These are phyloP conservation scores for Epirrhoe tristata DNA, from an alignment of 2,888 invertebrate species.

Conservation along the genomic window DNA sequence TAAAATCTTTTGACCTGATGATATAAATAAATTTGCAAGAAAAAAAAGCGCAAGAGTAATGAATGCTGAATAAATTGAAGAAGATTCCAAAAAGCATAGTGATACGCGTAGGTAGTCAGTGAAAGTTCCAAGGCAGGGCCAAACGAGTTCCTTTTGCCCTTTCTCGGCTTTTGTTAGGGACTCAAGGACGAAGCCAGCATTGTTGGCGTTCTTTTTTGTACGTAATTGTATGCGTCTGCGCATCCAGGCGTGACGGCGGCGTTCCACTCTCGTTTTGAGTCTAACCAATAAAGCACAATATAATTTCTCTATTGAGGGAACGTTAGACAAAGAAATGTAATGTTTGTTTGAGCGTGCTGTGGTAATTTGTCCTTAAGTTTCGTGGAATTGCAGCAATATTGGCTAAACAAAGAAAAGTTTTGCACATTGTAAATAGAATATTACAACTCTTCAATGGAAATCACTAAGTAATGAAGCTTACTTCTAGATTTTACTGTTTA, in stretches of 20 bases:
- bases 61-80: slow-evolving; percentile 28
- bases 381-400: slow-evolving; percentile 46
- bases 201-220: slow-evolving; percentile 79
- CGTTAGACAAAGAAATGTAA: slow-evolving; percentile 20
- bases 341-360: slow-evolving; percentile 29
- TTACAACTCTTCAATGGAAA: not conserved
- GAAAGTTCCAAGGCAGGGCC: slow-evolving; percentile 81
- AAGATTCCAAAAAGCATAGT: slow-evolving; percentile 44
- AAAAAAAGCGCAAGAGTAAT: slow-evolving; percentile 7
- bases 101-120: slow-evolving; percentile 79
- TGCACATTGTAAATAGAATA: not conserved
- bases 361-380: slow-evolving; percentile 46
- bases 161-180: slow-evolving; percentile 83
- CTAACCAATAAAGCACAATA: slow-evolving; percentile 62
- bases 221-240: slow-evolving; percentile 82
- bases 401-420: slow-evolving; percentile 37
- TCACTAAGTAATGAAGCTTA: not conserved
- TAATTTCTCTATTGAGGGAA: slow-evolving; percentile 24
- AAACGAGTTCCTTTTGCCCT: slow-evolving; percentile 83
- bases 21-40: slow-evolving; percentile 20
- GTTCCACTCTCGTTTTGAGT: slow-evolving; percentile 63
- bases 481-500: no score
- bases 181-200: slow-evolving; percentile 81
- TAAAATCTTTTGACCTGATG: slow-evolving; percentile 21
- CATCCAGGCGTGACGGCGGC: slow-evolving; percentile 71